A percentile compares a stretch with the other conserved stretches of the same genome.
Evolutionary conservation across 2,888 invertebrate species (phyloP).

Genomic region (Aspidiotus rigidus): DNA sequence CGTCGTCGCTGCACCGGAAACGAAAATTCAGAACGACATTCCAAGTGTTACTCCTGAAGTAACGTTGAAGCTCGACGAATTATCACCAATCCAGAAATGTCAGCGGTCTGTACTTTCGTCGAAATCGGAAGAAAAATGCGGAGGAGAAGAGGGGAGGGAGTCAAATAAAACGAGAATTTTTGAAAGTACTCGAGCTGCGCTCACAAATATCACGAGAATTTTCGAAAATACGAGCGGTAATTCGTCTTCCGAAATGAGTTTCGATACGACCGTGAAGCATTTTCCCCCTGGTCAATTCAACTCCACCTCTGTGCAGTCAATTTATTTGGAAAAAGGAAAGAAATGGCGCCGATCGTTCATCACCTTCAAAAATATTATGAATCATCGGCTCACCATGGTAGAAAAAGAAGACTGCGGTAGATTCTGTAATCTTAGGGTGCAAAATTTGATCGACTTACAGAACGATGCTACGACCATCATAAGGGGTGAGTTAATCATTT

Average conservation of each 20-base stretch:
- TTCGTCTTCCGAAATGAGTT: too few relatives aligned
- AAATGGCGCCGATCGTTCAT: conserved; percentile 28
- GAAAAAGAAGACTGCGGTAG: conserved; percentile 18
- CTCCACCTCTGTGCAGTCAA: neutral
- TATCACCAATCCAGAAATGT: too few relatives aligned
- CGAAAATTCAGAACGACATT: too few relatives aligned
- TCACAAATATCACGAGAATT: neutral
- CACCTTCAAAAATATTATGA: conserved; percentile 13
- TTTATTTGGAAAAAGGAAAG: conserved; percentile 13
- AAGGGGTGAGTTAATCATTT: neutral
- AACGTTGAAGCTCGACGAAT: too few relatives aligned
- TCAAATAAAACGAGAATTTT: neutral
- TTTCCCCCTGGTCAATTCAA: neutral
- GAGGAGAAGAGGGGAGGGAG: neutral
- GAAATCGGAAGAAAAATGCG: too few relatives aligned
- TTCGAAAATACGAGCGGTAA: neutral
- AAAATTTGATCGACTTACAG: conserved; percentile 15
- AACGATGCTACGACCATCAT: neutral
- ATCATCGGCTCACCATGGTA: neutral
- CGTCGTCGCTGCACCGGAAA: too few relatives aligned
- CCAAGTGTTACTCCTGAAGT: too few relatives aligned
- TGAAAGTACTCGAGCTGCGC: neutral
- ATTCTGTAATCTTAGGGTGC: conserved; percentile 16
- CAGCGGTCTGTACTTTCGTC: too few relatives aligned
- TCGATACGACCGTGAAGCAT: neutral